Percentiles rank a stretch among this genome's conserved stretches.
phyloP scores from a whole-genome alignment of 1,140 invertebrate genomes.

The Thaumetopoea pityocampa region DNA sequence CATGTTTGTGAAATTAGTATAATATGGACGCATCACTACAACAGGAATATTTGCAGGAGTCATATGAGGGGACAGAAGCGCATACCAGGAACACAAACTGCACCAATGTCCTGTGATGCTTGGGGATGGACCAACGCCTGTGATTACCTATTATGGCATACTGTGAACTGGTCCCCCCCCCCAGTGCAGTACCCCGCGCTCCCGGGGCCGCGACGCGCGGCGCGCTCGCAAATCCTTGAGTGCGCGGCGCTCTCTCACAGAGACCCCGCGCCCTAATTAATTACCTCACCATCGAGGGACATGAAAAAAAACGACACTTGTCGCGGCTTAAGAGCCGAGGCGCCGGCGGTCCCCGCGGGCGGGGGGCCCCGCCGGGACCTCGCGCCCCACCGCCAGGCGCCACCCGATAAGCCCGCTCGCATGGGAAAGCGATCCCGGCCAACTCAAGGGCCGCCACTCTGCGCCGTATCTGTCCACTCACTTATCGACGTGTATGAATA shows the following conservation, averaged over 20 bases:
- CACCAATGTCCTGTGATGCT: too few relatives aligned
- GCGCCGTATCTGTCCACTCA: slow-evolving; percentile 9
- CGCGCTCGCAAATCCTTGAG: slow-evolving; percentile 15
- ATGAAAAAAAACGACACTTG: slow-evolving; percentile 51
- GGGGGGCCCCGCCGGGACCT: slow-evolving; percentile 20
- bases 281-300: slow-evolving; percentile 46
- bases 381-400: too few relatives aligned
- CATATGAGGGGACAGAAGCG: too few relatives aligned
- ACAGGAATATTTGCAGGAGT: too few relatives aligned
- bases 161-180: too few relatives aligned
- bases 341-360: slow-evolving; percentile 41
- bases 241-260: slow-evolving; percentile 26
- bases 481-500: slow-evolving; percentile 23
- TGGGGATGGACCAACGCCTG: too few relatives aligned
- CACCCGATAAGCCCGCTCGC: slow-evolving; percentile 39
- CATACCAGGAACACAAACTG: too few relatives aligned
- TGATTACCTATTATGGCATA: too few relatives aligned
- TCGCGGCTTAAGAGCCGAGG: slow-evolving; percentile 56
- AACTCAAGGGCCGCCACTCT: slow-evolving; percentile 1
- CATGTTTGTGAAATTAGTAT: too few relatives aligned
- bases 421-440: slow-evolving; percentile 44
- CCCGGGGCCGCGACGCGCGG: too few relatives aligned
- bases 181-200: too few relatives aligned
- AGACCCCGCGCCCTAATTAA: slow-evolving; percentile 47
- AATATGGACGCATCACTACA: too few relatives aligned